Evolutionary conservation across 2,113 vertebrate species (phyloP), one percentile per base, ranked within the genome.

Genomic region (Embiotoca jacksoni): DNA sequence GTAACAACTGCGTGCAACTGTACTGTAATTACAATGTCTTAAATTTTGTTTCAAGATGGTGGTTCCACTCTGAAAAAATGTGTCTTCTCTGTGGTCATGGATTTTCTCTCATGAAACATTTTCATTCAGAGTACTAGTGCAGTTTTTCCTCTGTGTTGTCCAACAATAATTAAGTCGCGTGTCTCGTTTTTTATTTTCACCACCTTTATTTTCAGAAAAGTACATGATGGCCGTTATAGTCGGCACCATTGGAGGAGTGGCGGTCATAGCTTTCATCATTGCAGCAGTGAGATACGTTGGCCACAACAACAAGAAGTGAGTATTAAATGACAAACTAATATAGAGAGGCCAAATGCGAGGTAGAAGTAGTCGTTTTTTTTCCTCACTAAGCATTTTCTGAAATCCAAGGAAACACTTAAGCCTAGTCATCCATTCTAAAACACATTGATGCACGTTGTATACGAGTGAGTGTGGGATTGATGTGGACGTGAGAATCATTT

Each of bases 281-380:
- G 95, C 94, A 46, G 95, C 95, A 62, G 95, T 95, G 69, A 92
- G 95, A 95, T 95, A 95, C 23, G 94, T 95, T 23, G 93, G 94
- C 68, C 94, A 94, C 74, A 95, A 94, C 90, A 95, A 95, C 91
- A 94, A 95, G 87, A 95, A 95, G 95, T 95, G 82, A 95, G 95
- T 95, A 90, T 79, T 2, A 46, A 44, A 58, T 30, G 59, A 47
- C 56, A 36, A 83, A 84, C 71, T 68, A 81, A 84, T 53, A 31
- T 53, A 31, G 49, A 84, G 64, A 81, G 41, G 64, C 55, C 65
- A 33, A 23, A 78, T 72, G 80, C 63, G 10, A 88, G 74, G 69
- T 73, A 78, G 60, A 78, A 64, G 61, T 76, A 67, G 66, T 55
- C 3, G 10, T 66, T 76, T 82, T 80, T 72, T 77, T 82, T 83